Evolutionary conservation across 2,797 vertebrate genomes (phyloP).

Genomic region (Neosilurus mollespiculum): DNA sequence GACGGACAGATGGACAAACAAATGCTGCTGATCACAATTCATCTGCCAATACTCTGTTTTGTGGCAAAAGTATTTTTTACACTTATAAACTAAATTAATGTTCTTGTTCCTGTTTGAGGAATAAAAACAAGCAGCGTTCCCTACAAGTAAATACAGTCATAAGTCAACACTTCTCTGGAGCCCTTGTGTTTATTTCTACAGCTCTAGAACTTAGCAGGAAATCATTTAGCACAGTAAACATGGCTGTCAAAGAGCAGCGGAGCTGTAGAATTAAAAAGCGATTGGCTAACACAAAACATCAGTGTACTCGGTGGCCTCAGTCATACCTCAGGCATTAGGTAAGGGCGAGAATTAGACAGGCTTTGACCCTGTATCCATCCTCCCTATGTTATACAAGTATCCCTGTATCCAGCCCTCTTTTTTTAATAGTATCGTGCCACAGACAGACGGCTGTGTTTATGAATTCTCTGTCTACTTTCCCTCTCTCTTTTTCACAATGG

Average conservation of each 20-base stretch:
- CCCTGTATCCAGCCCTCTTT: not conserved
- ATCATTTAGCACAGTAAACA: constrained; percentile 34
- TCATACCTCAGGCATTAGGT: constrained; percentile 34
- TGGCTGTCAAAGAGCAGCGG: constrained; percentile 12
- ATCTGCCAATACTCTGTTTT: no score
- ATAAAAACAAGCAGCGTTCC: constrained; percentile 1
- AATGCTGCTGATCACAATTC: no score
- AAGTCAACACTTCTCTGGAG: constrained; percentile 16
- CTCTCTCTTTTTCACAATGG: constrained; percentile 32
- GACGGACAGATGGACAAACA: no score
- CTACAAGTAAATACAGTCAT: constrained; percentile 20
- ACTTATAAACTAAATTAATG: not conserved
- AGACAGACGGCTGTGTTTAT: constrained; percentile 2
- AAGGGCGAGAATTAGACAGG: constrained; percentile 19
- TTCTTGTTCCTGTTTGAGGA: constrained; percentile 11
- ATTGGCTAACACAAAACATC: constrained; percentile 18
- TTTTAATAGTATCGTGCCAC: constrained; percentile 9
- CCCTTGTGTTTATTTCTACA: constrained; percentile 30
- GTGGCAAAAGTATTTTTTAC: not conserved
- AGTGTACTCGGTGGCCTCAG: constrained; percentile 13
- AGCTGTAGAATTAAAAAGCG: not conserved
- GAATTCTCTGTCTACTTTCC: constrained; percentile 15
- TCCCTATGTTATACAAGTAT: not conserved
- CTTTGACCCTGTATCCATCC: constrained; percentile 1
- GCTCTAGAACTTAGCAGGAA: constrained; percentile 16